Conservation (phyloP, 2,113 vertebrate species). For the Boleophthalmus pectinirostris region DNA sequence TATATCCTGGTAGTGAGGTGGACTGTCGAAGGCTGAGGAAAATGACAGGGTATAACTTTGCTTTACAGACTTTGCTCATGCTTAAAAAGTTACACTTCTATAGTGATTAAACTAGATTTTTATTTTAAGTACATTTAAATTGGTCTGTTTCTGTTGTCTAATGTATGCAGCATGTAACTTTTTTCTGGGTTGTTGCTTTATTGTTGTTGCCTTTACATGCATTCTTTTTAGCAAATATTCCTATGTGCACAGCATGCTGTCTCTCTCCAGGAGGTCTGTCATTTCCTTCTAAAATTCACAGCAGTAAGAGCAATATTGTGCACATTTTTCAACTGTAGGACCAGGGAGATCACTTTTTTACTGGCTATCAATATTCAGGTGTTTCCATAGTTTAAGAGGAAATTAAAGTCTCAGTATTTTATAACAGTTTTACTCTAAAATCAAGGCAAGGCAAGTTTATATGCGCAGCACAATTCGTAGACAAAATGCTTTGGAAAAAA, state of each 20-base stretch:
- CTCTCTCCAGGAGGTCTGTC: not conserved
- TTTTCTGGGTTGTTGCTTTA: not conserved
- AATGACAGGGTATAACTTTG: slow-evolving; percentile 20
- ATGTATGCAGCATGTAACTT: not conserved
- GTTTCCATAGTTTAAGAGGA: no score
- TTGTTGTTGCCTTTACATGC: not conserved
- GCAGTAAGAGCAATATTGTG: not conserved
- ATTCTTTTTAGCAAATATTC: not conserved
- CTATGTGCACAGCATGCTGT: not conserved
- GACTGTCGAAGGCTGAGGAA: slow-evolving; percentile 15
- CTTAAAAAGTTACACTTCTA: not conserved
- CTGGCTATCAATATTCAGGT: not conserved
- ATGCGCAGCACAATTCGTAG: no score
- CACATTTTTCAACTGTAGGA: slow-evolving; percentile 11
- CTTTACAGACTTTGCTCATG: not conserved
- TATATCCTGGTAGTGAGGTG: slow-evolving; percentile 41
- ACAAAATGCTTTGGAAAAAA: no score
- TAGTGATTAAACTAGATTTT: not conserved
- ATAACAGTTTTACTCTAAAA: no score
- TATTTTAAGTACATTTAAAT: not conserved
- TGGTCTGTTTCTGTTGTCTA: not conserved
- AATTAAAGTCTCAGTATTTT: no score
- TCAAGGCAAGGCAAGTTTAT: no score
- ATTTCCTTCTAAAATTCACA: slow-evolving; percentile 12
- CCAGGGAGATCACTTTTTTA: slow-evolving; percentile 4